Evolutionary conservation across 1,140 invertebrate species (phyloP), one percentile per base, ranked within the genome.

Genomic region (Oppia nitens): DNA sequence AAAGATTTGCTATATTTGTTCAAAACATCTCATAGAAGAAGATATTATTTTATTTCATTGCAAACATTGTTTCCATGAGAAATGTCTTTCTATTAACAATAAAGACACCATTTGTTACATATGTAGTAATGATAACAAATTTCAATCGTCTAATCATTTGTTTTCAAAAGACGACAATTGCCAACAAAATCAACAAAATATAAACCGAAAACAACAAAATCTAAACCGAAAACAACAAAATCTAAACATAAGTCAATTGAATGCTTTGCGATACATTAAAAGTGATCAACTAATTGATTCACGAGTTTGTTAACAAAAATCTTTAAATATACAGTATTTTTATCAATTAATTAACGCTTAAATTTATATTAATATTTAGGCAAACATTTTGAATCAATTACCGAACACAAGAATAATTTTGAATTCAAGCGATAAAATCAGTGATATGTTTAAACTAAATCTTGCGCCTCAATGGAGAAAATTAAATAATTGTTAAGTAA

Each of bases 1-100:
- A 14, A 11, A 11, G 11, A 51, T 9, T 28, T 25, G 23, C n/a
- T 23, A 9, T 28, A n/a, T 29, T 9, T 32, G 14, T 12, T 23
- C 27, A 17, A 56, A 17, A 14, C 32, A 27, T 53, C 11, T n/a
- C 9, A 3, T 20, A 45, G 23, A 47, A 12, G 32, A 26, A 24
- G 11, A 12, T 12, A 21, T 40, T 9, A 29, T 56, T 26, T 21
- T 56, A 14, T 56, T 50, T 32, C 28, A 6, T 3, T 56, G 55
- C 25, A 53, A 3, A 20, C 55, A 56, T 28, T 26, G 12, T 3
- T 56, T 56, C 25, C 55, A 56, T 25, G 27, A 56, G 6, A 23
- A 45, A 12, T 56, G 55, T 21, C n/a, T 56, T 17, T 9, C 6
- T 17, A 9, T 17, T 40, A 40, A 17, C 17, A 6, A 40, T 9